phyloP scores from a whole-genome alignment of 2,888 invertebrate genomes.

The Operophtera brumata region DNA sequence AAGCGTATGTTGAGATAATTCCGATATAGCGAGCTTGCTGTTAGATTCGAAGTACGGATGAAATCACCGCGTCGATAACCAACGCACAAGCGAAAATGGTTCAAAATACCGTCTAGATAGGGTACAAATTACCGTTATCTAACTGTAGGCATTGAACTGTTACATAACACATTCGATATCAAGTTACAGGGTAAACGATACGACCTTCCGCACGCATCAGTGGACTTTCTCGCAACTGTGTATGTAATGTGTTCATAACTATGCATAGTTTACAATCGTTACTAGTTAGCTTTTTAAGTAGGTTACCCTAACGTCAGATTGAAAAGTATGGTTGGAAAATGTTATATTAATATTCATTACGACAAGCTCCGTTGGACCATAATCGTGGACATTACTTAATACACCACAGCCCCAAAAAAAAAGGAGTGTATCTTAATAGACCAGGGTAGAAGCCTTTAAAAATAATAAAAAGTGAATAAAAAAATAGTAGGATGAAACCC shows the following conservation, averaged over 20 bases:
- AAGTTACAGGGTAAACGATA: constrained; percentile 68
- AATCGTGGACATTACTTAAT: no score
- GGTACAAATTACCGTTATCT: constrained; percentile 49
- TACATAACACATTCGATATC: constrained; percentile 67
- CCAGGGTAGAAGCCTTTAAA: no score
- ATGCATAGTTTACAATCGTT: constrained; percentile 1
- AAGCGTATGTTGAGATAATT: constrained; percentile 40
- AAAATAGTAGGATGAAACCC: no score
- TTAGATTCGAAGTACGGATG: constrained; percentile 49
- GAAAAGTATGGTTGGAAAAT: no score
- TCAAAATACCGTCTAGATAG: constrained; percentile 37
- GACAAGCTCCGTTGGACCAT: no score
- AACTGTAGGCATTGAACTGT: constrained; percentile 52
- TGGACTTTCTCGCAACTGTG: constrained; percentile 55
- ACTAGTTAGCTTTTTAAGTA: not conserved
- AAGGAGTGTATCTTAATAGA: no score
- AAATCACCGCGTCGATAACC: constrained; percentile 39
- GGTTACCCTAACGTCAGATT: not conserved
- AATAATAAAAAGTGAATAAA: no score
- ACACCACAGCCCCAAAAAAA: no score
- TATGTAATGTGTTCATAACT: constrained; percentile 22
- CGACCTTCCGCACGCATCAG: constrained; percentile 67
- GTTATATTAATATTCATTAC: no score
- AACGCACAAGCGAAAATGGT: constrained; percentile 36
- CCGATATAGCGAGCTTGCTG: constrained; percentile 56